Base-by-base conservation (phyloP, 2,888 invertebrate genomes). In the Anarsia innoxiella region DNA sequence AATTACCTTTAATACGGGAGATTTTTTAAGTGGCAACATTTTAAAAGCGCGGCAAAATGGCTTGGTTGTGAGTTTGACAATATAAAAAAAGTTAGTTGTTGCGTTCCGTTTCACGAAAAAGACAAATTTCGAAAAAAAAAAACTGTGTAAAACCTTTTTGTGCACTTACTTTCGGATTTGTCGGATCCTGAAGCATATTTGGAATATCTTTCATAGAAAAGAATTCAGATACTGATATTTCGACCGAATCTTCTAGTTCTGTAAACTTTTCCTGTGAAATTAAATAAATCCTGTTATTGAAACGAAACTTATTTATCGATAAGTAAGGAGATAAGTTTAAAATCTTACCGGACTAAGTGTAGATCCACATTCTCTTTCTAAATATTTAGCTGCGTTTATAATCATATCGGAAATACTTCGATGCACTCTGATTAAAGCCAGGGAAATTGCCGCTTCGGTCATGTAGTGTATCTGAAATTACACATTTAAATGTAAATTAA, bases 401-500 rank as follows among this genome's bases (percentile, higher is more conserved):
- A 91, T 80, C 2, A 78, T 74, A 1, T 71, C 59, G 46, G 75
- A 76, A 3, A 92, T 86, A 34, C 88, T 84, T 1, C 56, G 37
- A 19, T 88, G 73, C 0, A 90, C 88, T 5, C 69, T 66, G 10
- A 87, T 64, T 2, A 87, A 51, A 0, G 88, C 77, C 1, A 87
- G 55, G 0, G 87, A 86, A 2, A 78, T 68, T 0, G 86, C 79
- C 32, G 89, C 86, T 46, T 89, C 88, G 33, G 88, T 88, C 87
- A 91, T 88, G 61, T 89, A 91, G 58, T 79, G 87, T n/a, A 90
- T 76, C 66, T 87, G 72, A 25, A 26, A 31, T 4, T 23, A 31
- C 15, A 19, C 19, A 19, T 5, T 19, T 19, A 19, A n/a, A n/a
- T n/a, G n/a, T n/a, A n/a, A n/a, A n/a, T n/a, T n/a, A n/a, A n/a